Evolutionary conservation across 2,113 vertebrate genomes (phyloP).

Genomic region (Oreocharis arfaki): DNA sequence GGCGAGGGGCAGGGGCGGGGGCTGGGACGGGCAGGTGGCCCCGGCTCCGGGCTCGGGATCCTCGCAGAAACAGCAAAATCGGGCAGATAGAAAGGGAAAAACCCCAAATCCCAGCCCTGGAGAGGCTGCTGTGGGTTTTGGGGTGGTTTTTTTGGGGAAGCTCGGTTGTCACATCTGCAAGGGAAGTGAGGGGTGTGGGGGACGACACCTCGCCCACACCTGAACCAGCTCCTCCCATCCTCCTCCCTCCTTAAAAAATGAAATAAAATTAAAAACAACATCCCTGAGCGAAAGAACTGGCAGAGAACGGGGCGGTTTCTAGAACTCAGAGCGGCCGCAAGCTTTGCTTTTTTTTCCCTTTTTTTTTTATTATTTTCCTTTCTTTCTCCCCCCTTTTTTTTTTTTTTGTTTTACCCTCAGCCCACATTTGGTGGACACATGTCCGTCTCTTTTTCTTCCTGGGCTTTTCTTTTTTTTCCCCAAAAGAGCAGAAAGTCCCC

Average conservation of each 20-base stretch:
- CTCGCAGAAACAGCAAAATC: background rate
- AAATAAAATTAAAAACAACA: background rate
- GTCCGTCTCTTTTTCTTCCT: background rate
- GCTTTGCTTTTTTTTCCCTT: background rate
- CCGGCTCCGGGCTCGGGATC: background rate
- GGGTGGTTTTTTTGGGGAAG: background rate
- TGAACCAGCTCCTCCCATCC: background rate
- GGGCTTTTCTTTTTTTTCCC: accelerated
- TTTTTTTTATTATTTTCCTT: accelerated
- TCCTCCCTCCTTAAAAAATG: background rate
- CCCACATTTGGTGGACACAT: slow-evolving; percentile 66
- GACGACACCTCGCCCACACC: background rate
- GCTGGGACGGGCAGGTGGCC: background rate
- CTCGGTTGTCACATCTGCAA: background rate
- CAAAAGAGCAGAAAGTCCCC: background rate
- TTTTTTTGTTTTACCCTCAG: background rate
- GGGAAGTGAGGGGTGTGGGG: background rate
- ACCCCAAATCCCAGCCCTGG: accelerated
- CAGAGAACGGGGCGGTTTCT: accelerated
- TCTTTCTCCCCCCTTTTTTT: too few relatives aligned
- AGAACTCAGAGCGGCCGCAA: background rate
- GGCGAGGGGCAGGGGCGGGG: too few relatives aligned
- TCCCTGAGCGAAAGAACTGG: background rate
- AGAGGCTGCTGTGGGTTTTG: background rate
- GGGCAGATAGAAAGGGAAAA: accelerated